phyloP scores from a whole-genome alignment of 1,140 invertebrate genomes.

The Drosophila tani region DNA sequence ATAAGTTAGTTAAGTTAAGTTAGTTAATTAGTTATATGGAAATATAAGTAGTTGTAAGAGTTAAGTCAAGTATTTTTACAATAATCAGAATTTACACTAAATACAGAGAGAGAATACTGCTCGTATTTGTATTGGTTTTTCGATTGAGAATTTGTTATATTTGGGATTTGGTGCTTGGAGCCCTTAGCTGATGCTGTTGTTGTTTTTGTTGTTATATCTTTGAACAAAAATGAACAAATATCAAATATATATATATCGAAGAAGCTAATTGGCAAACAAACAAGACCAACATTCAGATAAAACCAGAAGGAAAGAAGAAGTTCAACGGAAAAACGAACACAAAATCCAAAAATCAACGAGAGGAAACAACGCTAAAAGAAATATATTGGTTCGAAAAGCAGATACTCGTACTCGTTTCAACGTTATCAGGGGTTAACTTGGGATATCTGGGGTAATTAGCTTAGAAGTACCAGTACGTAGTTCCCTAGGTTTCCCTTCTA shows the following conservation, averaged over 20 bases:
- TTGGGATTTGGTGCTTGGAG: constrained; percentile 64
- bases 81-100: constrained; percentile 52
- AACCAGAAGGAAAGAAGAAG: constrained; percentile 50
- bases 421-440: constrained; percentile 4
- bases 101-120: constrained; percentile 46
- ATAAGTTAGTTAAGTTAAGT: constrained; percentile 1
- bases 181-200: constrained; percentile 74
- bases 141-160: constrained; percentile 26
- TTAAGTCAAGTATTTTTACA: constrained; percentile 64
- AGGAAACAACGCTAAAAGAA: constrained; percentile 46
- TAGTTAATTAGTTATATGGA: constrained; percentile 19
- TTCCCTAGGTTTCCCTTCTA: constrained; percentile 20
- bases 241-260: constrained; percentile 59
- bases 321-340: constrained; percentile 36
- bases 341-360: constrained; percentile 42
- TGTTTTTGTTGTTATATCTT: constrained; percentile 81
- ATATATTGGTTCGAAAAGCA: constrained; percentile 46
- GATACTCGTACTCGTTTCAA: constrained; percentile 49
- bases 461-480: constrained; percentile 21
- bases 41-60: constrained; percentile 37
- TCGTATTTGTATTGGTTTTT: constrained; percentile 33
- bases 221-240: constrained; percentile 61
- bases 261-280: constrained; percentile 76
- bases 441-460: constrained; percentile 9
- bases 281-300: constrained; percentile 64